phyloP scores from a whole-genome alignment of 2,888 invertebrate genomes.

The Adelognathus sp. region DNA sequence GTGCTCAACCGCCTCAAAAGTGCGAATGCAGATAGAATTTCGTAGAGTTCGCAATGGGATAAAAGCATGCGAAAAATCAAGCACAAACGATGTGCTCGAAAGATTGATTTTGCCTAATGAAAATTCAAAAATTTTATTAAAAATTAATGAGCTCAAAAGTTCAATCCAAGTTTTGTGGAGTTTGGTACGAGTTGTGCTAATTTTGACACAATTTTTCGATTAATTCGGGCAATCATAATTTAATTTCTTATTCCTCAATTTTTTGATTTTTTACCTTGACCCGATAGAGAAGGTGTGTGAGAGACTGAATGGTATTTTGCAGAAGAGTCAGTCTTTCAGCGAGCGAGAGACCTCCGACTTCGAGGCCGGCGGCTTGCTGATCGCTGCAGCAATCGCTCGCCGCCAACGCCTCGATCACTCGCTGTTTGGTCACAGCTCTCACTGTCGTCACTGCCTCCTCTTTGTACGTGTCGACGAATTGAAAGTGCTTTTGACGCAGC shows the following conservation, averaged over 20 bases:
- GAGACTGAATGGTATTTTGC: constrained; percentile 82
- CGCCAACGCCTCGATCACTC: constrained; percentile 90
- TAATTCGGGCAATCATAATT: background rate
- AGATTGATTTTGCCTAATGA: too few species aligned
- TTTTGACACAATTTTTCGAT: too few species aligned
- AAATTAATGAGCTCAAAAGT: too few species aligned
- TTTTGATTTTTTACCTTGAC: constrained; percentile 82
- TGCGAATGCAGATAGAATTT: too few species aligned
- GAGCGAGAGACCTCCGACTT: constrained; percentile 80
- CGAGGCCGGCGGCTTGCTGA: constrained; percentile 81
- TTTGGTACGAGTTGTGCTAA: too few species aligned
- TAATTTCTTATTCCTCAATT: background rate
- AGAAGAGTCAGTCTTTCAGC: constrained; percentile 83
- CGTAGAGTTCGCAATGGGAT: too few species aligned
- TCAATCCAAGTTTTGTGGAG: too few species aligned
- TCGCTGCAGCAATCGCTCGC: constrained; percentile 84
- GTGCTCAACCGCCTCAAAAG: too few species aligned
- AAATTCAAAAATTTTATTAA: too few species aligned
- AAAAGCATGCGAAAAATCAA: too few species aligned
- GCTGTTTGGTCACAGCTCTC: constrained; percentile 94
- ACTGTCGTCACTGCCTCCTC: constrained; percentile 95
- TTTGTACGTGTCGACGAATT: constrained; percentile 93
- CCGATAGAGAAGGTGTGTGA: constrained; percentile 82
- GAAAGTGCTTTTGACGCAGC: constrained; percentile 92
- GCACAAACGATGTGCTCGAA: too few species aligned